Conservation (phyloP, 2,888 invertebrate species). For the Trissoscelio sp. region DNA sequence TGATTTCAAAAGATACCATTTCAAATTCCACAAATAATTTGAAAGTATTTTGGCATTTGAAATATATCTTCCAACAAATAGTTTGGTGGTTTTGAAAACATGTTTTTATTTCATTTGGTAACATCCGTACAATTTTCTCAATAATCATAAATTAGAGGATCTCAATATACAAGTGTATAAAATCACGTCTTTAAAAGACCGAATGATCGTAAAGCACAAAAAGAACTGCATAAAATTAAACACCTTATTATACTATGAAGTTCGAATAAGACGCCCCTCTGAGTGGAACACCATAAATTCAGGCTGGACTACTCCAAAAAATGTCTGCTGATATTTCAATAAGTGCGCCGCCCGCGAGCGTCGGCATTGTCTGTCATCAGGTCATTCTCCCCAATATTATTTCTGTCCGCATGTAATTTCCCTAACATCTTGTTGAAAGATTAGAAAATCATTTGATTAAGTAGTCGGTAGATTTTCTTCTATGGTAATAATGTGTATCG, state of each 20-base stretch:
- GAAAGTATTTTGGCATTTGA: conserved; percentile 4
- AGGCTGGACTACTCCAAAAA: conserved; percentile 28
- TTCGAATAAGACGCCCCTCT: conserved; percentile 36
- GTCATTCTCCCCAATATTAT: conserved; percentile 50
- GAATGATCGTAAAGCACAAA: conserved; percentile 8
- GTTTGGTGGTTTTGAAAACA: conserved; percentile 1
- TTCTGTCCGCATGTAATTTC: conserved; percentile 52
- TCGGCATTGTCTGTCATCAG: conserved; percentile 53
- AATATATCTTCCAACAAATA: background rate
- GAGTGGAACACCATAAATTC: conserved; percentile 44
- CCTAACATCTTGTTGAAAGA: conserved; percentile 61
- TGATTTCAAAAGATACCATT: background rate
- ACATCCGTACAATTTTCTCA: conserved; percentile 9
- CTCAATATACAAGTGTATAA: conserved; percentile 2
- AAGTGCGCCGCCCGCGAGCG: conserved; percentile 39
- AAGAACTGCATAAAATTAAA: conserved; percentile 48
- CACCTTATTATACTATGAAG: conserved; percentile 31
- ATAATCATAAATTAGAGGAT: conserved; percentile 32
- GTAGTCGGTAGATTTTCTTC: conserved; percentile 39
- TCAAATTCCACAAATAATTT: background rate
- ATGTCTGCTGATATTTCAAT: conserved; percentile 36
- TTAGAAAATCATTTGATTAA: conserved; percentile 54
- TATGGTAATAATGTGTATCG: conserved; percentile 11
- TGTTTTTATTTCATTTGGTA: too few species aligned
- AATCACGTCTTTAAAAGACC: background rate